phyloP scores from a whole-genome alignment of 2,113 vertebrate genomes.

The human (Homo sapiens) region GRCh38 chr2:79441501-79442000 shows the following conservation, averaged over 20 bases:
- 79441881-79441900: neutral
- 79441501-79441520: neutral
- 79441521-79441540: neutral
- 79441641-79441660: neutral
- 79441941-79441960: neutral
- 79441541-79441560: neutral
- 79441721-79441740: neutral
- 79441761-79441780: neutral
- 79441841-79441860: fast-evolving
- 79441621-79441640: neutral
- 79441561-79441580: neutral
- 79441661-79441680: neutral
- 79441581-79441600: neutral
- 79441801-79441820: neutral
- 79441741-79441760: neutral
- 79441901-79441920: neutral
- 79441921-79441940: neutral
- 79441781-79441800: neutral
- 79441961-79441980: neutral
- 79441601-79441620: neutral
- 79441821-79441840: neutral
- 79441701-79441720: neutral
- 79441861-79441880: neutral
- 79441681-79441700: neutral
- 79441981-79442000: neutral